Evolutionary conservation across 2,888 invertebrate genomes (phyloP).

Genomic region (Leucoptera coffeella): DNA sequence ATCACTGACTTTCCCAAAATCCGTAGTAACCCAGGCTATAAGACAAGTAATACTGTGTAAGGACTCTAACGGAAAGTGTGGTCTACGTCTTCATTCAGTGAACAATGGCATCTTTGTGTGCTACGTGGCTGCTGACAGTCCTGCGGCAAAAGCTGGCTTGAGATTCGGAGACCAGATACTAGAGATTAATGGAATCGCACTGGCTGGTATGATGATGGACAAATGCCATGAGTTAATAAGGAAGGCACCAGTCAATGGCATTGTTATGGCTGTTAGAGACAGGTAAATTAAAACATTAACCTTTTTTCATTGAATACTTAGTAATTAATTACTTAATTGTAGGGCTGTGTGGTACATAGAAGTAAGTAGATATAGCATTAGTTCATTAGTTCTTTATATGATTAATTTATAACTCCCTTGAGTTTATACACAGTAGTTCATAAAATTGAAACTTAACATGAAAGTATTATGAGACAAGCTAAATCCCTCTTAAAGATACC

Average conservation of each 20-base stretch:
- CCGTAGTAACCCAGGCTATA: slow-evolving; percentile 79
- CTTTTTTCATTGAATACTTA: no score
- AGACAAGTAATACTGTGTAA: slow-evolving; percentile 79
- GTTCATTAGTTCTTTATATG: no score
- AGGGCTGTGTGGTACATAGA: no score
- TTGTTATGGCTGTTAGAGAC: slow-evolving; percentile 75
- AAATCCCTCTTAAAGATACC: neutral
- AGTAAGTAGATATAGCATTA: no score
- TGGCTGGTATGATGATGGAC: slow-evolving; percentile 84
- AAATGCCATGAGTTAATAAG: slow-evolving; percentile 74
- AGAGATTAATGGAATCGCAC: slow-evolving; percentile 71
- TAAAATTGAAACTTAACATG: neutral
- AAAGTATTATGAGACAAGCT: neutral
- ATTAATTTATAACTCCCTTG: no score
- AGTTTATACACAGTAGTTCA: no score
- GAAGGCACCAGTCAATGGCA: slow-evolving; percentile 68
- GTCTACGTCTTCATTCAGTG: slow-evolving; percentile 71
- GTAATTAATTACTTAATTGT: no score
- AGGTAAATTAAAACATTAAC: no score
- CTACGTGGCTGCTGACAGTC: slow-evolving; percentile 72
- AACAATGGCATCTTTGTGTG: slow-evolving; percentile 86
- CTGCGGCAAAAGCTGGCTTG: slow-evolving; percentile 78
- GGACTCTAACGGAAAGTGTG: slow-evolving; percentile 75
- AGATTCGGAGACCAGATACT: slow-evolving; percentile 91
- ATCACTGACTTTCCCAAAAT: slow-evolving; percentile 64